Evolutionary conservation across 2,797 vertebrate genomes (phyloP), one percentile per base, ranked within the genome.

Genomic region (Bradypus variegatus): DNA sequence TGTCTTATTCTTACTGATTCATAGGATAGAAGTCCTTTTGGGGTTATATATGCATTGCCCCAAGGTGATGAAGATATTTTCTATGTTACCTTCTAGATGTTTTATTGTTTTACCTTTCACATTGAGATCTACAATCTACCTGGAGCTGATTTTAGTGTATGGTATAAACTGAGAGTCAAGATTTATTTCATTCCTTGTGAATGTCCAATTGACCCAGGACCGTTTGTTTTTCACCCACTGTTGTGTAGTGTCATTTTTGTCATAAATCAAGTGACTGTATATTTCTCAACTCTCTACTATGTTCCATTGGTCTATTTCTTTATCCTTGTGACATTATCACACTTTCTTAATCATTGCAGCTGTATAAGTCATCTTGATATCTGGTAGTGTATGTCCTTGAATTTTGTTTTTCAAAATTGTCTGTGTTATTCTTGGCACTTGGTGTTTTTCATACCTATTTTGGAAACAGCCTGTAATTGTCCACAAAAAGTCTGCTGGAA

Each of bases 351-450:
- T 89, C 72, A 79, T 50, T 62, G 3, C 15, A 89, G n/a, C 65
- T 85, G 14, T 65, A 18, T 45, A 73, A 64, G 45, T 53, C 82
- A 25, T 89, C 80, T 89, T 92, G 53, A 41, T 89, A 33, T 69
- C 31, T 83, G 53, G 8, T 50, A 65, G 31, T 55, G 10, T 67
- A 67, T 90, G 36, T 67, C 41, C 76, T 79, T 25, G 10, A 62
- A 60, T 86, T 85, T 91, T 91, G 53, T 86, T 62, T 33, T 79
- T 78, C n/a, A 70, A 78, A 91, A 14, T 88, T 27, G 60, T 92
- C 67, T 81, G 27, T 88, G 27, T 27, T 83, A 38, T 77, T 62
- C 21, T 62, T 41, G 72, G 29, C 72, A 84, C 27, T 83, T 73
- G 67, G 33, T 27, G 75, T 48, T 69, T 88, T 84, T 62, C n/a